These are phyloP conservation scores for Sterrhoptilus dennistouni DNA, from an alignment of 2,113 vertebrate species.

Conservation along the genomic window DNA sequence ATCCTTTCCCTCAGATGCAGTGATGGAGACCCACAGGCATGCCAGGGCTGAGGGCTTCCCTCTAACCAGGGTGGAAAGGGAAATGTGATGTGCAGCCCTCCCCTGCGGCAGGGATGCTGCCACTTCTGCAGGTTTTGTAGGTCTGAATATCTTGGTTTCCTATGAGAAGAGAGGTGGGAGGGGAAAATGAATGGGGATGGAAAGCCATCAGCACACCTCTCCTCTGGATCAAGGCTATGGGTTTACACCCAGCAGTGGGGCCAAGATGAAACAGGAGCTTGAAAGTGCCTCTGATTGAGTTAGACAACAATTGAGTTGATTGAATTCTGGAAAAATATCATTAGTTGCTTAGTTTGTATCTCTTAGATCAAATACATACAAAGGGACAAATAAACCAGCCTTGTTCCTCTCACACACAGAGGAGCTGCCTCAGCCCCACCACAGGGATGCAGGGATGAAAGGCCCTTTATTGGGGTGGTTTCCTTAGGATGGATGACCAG, in stretches of 20 bases:
- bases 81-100: neutral
- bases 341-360: constrained; percentile 33
- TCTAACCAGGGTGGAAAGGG: neutral
- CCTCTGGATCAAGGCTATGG: neutral
- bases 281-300: constrained; percentile 52
- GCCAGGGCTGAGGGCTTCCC: neutral
- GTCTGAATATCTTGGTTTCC: neutral
- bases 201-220: neutral
- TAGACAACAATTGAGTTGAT: constrained; percentile 23
- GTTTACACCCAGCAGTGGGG: constrained; percentile 9
- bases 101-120: neutral
- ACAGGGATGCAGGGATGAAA: rapidly evolving
- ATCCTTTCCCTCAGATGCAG: neutral
- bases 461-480: neutral
- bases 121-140: neutral
- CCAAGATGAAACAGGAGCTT: constrained; percentile 9
- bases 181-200: neutral
- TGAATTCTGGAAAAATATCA: constrained; percentile 41
- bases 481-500: neutral
- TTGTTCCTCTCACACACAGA: neutral
- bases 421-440: neutral
- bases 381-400: constrained; percentile 4
- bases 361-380: constrained; percentile 46
- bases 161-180: neutral
- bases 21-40: neutral